Evolutionary conservation across 2,888 invertebrate genomes (phyloP), one percentile per base, ranked within the genome.

Genomic region (Pseudolycoriella hygida): DNA sequence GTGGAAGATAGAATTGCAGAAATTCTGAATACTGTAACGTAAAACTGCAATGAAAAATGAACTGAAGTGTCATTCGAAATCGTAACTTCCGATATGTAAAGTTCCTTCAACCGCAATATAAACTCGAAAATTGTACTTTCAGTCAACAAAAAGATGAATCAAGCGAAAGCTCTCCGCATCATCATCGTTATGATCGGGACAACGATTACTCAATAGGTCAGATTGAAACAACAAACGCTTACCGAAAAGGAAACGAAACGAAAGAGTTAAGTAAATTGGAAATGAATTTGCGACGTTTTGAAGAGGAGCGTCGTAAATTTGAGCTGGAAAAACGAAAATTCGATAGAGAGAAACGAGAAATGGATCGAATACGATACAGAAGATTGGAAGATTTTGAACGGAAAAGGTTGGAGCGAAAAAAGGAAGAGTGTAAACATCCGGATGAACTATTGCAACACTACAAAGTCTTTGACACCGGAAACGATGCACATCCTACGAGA

Each of bases 301-400:
- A 66, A 49, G 60, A 59, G 17, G 66, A 66, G 40, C 58, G 64
- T 3, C 52, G 58, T 4, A 58, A 60, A 3, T 66, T 66, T 45
- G 72, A 72, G 57, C 61, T 58, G 3, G 64, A 62, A 45, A 64
- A 63, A 47, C 58, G 66, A 12, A 58, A 58, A 3, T 64, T 61
- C 17, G 71, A 69, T 59, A 66, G 66, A 38, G 66, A 75, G 49
- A 68, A 71, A 53, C 70, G 74, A 6, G 75, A 76, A 18, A 41
- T 52, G 17, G 62, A 64, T 46, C 59, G 60, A 46, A 20, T 59
- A 41, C 57, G 60, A 3, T 56, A 59, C 47, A 60, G 59, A 40
- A 62, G 64, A 46, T 44, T 61, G 38, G 62, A 63, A 47, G 57
- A 57, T 31, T 60, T 62, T 47, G 66, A 65, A 41, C 56, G 60